Evolutionary conservation across 2,888 invertebrate genomes (phyloP).

Genomic region (Tetragnatha montana): DNA sequence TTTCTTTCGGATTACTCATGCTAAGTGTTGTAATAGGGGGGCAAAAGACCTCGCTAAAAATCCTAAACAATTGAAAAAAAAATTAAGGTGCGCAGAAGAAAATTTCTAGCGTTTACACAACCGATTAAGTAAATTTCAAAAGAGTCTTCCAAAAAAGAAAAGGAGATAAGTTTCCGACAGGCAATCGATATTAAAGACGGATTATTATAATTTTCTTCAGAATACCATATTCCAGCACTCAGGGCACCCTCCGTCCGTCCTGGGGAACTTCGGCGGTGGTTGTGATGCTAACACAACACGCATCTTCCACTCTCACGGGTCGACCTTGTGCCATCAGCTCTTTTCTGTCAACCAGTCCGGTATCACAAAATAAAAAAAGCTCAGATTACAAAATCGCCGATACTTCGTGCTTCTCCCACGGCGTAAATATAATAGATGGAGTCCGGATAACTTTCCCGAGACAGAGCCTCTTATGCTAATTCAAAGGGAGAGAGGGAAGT

Average conservation of each 20-base stretch:
- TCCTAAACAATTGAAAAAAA: too few species aligned
- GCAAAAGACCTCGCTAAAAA: too few species aligned
- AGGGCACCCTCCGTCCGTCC: constrained; percentile 2
- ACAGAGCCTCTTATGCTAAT: not conserved
- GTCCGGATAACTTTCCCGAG: not conserved
- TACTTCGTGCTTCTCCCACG: not conserved
- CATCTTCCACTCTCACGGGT: constrained; percentile 6
- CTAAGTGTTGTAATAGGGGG: too few species aligned
- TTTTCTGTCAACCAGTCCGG: constrained; percentile 21
- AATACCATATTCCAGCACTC: not conserved
- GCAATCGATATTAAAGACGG: not conserved
- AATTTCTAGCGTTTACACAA: too few species aligned
- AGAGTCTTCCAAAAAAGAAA: not conserved
- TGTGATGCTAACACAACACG: constrained; percentile 29
- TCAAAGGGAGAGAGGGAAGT: not conserved
- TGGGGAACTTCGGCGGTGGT: constrained; percentile 16
- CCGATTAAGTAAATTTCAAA: not conserved
- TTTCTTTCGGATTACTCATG: too few species aligned
- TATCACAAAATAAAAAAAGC: constrained; percentile 3
- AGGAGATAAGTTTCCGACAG: not conserved
- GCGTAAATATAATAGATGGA: not conserved
- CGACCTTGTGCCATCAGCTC: constrained; percentile 44
- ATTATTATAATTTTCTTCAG: not conserved
- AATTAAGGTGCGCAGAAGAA: too few species aligned
- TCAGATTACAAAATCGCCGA: not conserved